Conservation (phyloP, 2,113 vertebrate species). For the Colinus virginianus region DNA sequence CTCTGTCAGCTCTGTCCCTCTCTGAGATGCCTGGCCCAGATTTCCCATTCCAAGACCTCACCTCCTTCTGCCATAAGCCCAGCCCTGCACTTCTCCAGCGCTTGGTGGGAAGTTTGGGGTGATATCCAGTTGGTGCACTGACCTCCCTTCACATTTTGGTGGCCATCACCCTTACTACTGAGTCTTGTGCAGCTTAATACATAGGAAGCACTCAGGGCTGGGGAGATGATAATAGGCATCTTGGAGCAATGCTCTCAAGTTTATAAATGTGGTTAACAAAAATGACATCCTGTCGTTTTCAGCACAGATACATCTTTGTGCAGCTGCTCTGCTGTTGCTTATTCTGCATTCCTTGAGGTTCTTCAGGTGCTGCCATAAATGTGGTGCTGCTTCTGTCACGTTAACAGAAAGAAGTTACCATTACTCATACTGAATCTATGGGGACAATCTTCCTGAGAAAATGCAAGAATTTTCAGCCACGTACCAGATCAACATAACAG, state of each 20-base stretch:
- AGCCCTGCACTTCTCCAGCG: background rate
- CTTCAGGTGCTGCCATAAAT: background rate
- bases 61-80: background rate
- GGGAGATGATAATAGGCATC: background rate
- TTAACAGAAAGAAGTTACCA: background rate
- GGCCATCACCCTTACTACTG: background rate
- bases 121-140: background rate
- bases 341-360: background rate
- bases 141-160: fast-evolving
- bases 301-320: background rate
- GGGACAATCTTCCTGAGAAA: slow-evolving; percentile 65
- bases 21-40: background rate
- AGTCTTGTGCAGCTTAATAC: background rate
- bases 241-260: background rate
- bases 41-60: background rate
- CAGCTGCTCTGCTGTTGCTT: background rate
- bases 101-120: background rate
- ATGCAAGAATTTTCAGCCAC: slow-evolving; percentile 63
- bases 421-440: background rate
- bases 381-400: background rate
- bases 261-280: background rate
- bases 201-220: background rate
- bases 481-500: slow-evolving; percentile 62
- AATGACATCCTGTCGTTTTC: background rate
- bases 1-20: background rate